Evolutionary conservation across 2,113 vertebrate genomes (phyloP).

Genomic region (Muntiacus muntjak): DNA sequence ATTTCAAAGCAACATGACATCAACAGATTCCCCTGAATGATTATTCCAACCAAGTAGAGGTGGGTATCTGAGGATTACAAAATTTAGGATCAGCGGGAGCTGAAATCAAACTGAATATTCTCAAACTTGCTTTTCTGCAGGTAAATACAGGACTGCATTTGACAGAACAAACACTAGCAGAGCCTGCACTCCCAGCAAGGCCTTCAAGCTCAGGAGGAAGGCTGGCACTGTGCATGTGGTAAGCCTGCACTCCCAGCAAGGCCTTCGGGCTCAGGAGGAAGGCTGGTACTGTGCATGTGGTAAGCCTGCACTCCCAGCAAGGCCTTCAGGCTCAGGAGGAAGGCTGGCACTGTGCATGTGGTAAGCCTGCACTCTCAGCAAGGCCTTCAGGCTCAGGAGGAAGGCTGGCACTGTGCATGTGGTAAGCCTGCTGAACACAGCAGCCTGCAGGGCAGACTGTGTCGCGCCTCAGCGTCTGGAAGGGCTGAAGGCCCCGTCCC

Average conservation of each 20-base stretch:
- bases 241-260: background rate
- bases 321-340: too few species aligned
- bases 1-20: background rate
- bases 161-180: background rate
- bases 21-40: background rate
- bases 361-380: too few species aligned
- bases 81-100: background rate
- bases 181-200: background rate
- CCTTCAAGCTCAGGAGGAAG: background rate
- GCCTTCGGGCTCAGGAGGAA: too few species aligned
- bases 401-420: too few species aligned
- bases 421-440: background rate
- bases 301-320: too few species aligned
- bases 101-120: background rate
- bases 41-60: background rate
- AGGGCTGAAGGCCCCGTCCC: background rate
- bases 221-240: background rate
- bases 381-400: too few species aligned
- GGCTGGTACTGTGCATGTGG: too few species aligned
- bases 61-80: background rate
- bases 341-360: too few species aligned
- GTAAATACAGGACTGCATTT: rapidly evolving
- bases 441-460: background rate
- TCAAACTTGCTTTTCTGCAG: background rate
- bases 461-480: background rate